A percentile compares a stretch with the other conserved stretches of the same genome.
phyloP scores from a whole-genome alignment of 2,888 invertebrate species.

The Caenorhabditis wallacei region DNA sequence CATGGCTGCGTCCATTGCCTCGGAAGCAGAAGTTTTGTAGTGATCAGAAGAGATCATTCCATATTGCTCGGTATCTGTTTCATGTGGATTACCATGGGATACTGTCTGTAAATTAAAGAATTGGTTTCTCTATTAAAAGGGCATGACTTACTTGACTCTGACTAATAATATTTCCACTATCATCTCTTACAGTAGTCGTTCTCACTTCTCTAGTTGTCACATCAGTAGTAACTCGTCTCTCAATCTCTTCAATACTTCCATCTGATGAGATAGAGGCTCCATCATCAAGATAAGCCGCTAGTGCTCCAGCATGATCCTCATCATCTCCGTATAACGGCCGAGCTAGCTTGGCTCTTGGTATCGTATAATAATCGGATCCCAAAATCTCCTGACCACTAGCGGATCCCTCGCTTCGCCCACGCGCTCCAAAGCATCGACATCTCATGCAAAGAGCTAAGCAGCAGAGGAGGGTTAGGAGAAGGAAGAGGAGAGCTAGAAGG shows the following conservation, averaged over 20 bases:
- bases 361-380: constrained; percentile 75
- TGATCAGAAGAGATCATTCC: constrained; percentile 75
- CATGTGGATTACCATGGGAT: constrained; percentile 54
- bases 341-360: constrained; percentile 80
- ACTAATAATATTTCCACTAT: constrained; percentile 73
- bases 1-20: constrained; percentile 65
- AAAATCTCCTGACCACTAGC: constrained; percentile 71
- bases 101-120: constrained; percentile 32
- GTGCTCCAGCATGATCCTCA: constrained; percentile 70
- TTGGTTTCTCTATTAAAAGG: neutral
- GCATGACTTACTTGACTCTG: constrained; percentile 58
- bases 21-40: constrained; percentile 67
- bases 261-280: constrained; percentile 74
- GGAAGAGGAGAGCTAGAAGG: constrained; percentile 82
- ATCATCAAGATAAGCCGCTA: constrained; percentile 73
- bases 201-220: constrained; percentile 77
- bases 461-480: constrained; percentile 80
- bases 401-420: constrained; percentile 63
- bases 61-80: constrained; percentile 75
- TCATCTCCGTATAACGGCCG: constrained; percentile 65
- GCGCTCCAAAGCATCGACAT: constrained; percentile 75
- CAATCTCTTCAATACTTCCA: constrained; percentile 75
- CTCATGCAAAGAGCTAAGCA: constrained; percentile 75
- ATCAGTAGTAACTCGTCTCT: constrained; percentile 81
- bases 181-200: constrained; percentile 74